Evolutionary conservation across 2,888 invertebrate genomes (phyloP), one percentile per base, ranked within the genome.

Genomic region (Gonocerus acuteangulatus): DNA sequence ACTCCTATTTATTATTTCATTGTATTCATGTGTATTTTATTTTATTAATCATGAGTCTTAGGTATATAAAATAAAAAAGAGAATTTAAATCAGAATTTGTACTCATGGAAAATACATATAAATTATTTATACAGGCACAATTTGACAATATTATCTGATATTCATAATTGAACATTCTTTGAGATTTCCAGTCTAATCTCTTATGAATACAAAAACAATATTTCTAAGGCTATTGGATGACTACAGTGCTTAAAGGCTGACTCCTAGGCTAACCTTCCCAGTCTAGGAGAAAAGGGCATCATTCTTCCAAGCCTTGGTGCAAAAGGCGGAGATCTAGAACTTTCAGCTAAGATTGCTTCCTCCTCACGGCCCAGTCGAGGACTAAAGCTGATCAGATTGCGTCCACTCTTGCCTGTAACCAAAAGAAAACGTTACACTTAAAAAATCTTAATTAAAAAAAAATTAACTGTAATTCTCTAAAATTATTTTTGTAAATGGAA

Each of bases 271-370:
- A 60, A 21, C 21, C 67, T 66, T 47, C 68, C 68, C 45, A 66
- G 66, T 61, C 70, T 68, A 1, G 71, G 71, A 48, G 67, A 69
- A 69, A 72, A 72, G 2, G 72, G 70, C 16, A 62, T 54, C 4
- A 9, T 9, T 16, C 73, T 71, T 3, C 73, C 73, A 16, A 74
- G 68, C 47, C 74, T 69, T 0, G 74, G 72, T 9, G 72, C 71
- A 60, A 73, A 73, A 3, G 70, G 68, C 3, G 73, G 71, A 1
- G 71, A 68, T 36, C 71, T 70, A 2, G 70, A 62, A 11, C 69
- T 70, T 62, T 75, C 69, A 7, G 64, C 62, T 21, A 64, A 51
- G n/a, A 57, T 47, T 13, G 54, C 34, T 21, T 64, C 64, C 36
- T 62, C 62, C 16, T 64, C 64, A n/a, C 64, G 58, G 16, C 64